Percentiles rank a stretch among this genome's conserved stretches.
Conservation (phyloP, 1,140 invertebrate genomes). For the Gonioctena quinquepunctata region DNA sequence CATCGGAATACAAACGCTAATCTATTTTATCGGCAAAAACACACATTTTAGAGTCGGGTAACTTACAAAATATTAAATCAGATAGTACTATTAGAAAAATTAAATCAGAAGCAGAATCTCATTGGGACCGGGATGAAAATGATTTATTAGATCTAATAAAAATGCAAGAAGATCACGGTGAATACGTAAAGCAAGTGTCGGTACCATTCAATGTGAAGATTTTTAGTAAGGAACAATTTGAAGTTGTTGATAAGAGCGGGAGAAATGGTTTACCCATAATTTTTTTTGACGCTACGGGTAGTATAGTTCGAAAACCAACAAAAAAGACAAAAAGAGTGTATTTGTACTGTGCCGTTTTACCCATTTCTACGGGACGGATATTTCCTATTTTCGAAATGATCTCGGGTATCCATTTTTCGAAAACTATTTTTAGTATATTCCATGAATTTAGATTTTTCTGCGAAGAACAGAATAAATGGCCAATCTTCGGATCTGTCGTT, state of each 20-base stretch:
- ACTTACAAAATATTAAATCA: constrained; percentile 21
- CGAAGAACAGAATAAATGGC: constrained; percentile 14
- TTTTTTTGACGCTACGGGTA: not conserved
- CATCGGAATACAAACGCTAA: constrained; percentile 3
- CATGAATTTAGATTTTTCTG: constrained; percentile 13
- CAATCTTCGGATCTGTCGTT: constrained; percentile 7
- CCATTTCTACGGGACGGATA: not conserved
- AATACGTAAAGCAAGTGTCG: constrained; percentile 16
- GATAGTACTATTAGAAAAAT: constrained; percentile 16
- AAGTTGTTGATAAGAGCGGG: not conserved
- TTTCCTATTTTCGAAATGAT: constrained; percentile 16
- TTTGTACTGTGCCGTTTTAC: not conserved
- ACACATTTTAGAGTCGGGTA: not conserved
- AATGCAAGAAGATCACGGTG: constrained; percentile 19
- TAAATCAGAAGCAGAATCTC: constrained; percentile 14
- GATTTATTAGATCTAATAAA: constrained; percentile 13
- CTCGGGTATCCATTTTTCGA: constrained; percentile 3
- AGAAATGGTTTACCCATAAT: no score
- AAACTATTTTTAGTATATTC: constrained; percentile 15
- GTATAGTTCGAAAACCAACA: not conserved
- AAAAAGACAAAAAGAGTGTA: not conserved
- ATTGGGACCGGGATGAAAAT: constrained; percentile 13
- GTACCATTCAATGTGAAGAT: constrained; percentile 9
- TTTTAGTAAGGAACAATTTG: constrained; percentile 14
- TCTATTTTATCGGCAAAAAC: not conserved